Percentiles rank a stretch among this genome's conserved stretches.
Conservation (phyloP, 2,797 vertebrate species). For the Taeniopygia guttata region DNA sequence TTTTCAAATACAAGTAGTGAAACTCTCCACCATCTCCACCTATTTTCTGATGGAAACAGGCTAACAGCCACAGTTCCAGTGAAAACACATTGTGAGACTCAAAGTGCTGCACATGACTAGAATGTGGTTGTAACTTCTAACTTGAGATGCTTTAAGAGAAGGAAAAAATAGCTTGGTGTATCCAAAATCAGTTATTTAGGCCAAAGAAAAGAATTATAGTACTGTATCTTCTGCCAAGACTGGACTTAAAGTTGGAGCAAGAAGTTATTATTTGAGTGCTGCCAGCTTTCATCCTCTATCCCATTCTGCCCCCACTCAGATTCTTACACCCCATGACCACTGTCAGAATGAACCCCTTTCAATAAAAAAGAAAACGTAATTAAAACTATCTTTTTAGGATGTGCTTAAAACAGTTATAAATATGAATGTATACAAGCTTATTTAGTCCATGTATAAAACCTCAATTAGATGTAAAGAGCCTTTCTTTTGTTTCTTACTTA, state of each 20-base stretch:
- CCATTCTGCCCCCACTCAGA: neutral
- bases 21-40: neutral
- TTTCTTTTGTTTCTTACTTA: neutral
- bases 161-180: neutral
- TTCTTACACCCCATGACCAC: neutral
- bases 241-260: neutral
- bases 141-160: neutral
- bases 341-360: neutral
- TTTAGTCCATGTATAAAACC: neutral
- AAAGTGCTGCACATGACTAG: neutral
- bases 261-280: neutral
- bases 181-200: neutral
- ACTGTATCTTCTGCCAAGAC: neutral
- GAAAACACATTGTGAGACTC: neutral
- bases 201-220: neutral
- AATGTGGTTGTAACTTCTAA: neutral
- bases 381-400: neutral
- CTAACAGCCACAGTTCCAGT: neutral
- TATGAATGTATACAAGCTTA: neutral
- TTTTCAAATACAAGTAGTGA: neutral
- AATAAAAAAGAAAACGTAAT: neutral
- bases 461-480: neutral
- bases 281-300: neutral
- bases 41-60: neutral
- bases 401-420: neutral